phyloP scores from a whole-genome alignment of 2,888 invertebrate species.

The Podabrus alpinus region DNA sequence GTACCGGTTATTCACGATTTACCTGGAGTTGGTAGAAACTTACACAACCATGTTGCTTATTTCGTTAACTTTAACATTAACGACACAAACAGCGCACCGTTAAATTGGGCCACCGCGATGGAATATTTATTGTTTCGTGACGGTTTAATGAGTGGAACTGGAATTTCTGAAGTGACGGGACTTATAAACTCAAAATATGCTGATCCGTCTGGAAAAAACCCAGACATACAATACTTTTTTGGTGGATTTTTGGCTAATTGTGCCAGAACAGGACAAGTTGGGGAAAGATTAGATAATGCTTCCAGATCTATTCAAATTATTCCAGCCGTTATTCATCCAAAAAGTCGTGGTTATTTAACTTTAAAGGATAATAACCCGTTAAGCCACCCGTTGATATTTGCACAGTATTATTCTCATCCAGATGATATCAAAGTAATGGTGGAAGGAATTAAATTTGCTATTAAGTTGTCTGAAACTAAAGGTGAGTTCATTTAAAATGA shows the following conservation, averaged over 20 bases:
- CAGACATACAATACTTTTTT: conserved; percentile 86
- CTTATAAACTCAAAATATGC: conserved; percentile 81
- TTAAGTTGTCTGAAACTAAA: conserved; percentile 72
- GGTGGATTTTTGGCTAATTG: conserved; percentile 86
- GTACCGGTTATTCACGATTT: conserved; percentile 72
- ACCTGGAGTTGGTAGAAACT: conserved; percentile 82
- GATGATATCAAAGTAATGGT: conserved; percentile 80
- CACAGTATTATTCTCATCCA: conserved; percentile 77
- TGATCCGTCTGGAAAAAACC: conserved; percentile 73
- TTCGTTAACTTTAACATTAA: conserved; percentile 80
- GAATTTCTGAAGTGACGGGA: conserved; percentile 85
- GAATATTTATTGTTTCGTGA: conserved; percentile 87
- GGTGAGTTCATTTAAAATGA: conserved; percentile 44
- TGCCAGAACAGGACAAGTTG: conserved; percentile 84
- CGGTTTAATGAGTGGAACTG: conserved; percentile 88
- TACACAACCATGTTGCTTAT: conserved; percentile 85
- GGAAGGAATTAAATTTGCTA: conserved; percentile 81
- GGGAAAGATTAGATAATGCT: conserved; percentile 72
- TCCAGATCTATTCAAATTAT: conserved; percentile 75
- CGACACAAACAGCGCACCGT: conserved; percentile 80
- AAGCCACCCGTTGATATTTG: conserved; percentile 81
- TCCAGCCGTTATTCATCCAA: conserved; percentile 83
- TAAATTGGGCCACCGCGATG: conserved; percentile 94
- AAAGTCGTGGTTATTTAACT: conserved; percentile 79
- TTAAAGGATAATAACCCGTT: conserved; percentile 76